phyloP scores from a whole-genome alignment of 2,888 invertebrate species.

The Vannuccia rotundouncinata region DNA sequence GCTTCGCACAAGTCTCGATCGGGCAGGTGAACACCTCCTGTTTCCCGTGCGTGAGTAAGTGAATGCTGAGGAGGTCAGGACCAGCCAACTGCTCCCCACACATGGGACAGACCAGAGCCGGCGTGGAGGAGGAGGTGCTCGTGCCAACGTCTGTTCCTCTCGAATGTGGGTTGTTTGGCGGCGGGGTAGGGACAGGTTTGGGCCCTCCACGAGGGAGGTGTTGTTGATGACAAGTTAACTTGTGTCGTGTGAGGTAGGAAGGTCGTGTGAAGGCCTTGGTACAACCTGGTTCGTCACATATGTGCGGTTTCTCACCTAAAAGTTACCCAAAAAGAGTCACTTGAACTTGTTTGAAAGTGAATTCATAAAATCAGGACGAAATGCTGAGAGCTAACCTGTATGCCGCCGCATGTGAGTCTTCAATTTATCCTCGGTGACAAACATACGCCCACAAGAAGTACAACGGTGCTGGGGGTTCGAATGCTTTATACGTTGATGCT shows the following conservation, averaged over 20 bases:
- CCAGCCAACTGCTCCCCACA: not conserved
- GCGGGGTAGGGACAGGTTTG: not conserved
- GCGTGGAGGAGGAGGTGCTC: not conserved
- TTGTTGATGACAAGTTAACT: not conserved
- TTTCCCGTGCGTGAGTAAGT: not conserved
- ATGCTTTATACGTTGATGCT: too few relatives aligned
- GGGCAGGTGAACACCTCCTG: not conserved
- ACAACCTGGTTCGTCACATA: not conserved
- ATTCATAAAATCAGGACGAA: too few relatives aligned
- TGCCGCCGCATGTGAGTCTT: too few relatives aligned
- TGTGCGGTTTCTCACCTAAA: not conserved
- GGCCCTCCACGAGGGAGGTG: not conserved
- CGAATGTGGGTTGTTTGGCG: not conserved
- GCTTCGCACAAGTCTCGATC: not conserved
- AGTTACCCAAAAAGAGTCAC: too few relatives aligned
- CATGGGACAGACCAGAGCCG: not conserved
- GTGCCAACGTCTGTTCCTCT: not conserved
- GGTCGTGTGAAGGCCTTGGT: not conserved
- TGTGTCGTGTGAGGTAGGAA: not conserved
- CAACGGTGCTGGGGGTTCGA: too few relatives aligned
- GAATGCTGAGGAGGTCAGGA: not conserved
- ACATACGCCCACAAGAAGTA: too few relatives aligned
- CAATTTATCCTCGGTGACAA: too few relatives aligned
- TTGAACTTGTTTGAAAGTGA: too few relatives aligned
- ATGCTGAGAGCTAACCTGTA: too few relatives aligned